Conservation (phyloP, 2,113 vertebrate genomes). For the Tachysurus vachellii region DNA sequence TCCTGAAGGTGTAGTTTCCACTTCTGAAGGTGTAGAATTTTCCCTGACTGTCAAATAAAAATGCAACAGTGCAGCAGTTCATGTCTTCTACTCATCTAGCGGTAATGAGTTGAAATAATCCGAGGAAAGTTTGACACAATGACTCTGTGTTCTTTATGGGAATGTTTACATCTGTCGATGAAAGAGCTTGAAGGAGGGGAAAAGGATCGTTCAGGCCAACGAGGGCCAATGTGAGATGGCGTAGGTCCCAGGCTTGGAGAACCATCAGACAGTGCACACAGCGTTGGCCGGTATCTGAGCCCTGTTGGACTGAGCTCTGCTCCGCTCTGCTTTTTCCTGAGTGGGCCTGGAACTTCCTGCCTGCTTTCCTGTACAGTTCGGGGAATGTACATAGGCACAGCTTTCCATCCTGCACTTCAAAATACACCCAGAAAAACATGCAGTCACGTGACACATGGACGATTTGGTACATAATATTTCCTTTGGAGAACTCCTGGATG, state of each 20-base stretch:
- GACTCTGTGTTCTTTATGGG: slow-evolving; percentile 58
- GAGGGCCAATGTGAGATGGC: slow-evolving; percentile 67
- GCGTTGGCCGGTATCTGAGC: slow-evolving; percentile 33
- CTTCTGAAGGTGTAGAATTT: neutral
- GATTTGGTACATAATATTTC: neutral
- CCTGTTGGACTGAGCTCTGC: slow-evolving; percentile 28
- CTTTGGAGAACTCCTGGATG: neutral
- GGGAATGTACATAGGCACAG: slow-evolving; percentile 55
- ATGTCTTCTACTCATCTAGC: slow-evolving; percentile 20
- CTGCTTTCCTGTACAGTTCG: slow-evolving; percentile 61
- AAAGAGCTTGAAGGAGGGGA: slow-evolving; percentile 26
- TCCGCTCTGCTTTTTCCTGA: slow-evolving; percentile 39
- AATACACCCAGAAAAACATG: slow-evolving; percentile 33
- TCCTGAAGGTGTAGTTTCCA: too few relatives aligned
- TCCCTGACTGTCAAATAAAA: neutral
- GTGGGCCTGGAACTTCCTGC: slow-evolving; percentile 54
- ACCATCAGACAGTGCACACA: slow-evolving; percentile 52
- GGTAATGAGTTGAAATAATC: slow-evolving; percentile 61
- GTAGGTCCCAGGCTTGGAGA: slow-evolving; percentile 61
- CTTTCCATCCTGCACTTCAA: slow-evolving; percentile 50
- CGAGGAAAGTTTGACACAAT: slow-evolving; percentile 73
- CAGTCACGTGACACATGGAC: slow-evolving; percentile 18
- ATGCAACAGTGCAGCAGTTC: slow-evolving; percentile 11
- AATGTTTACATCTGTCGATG: slow-evolving; percentile 62
- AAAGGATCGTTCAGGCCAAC: slow-evolving; percentile 57